These are phyloP conservation scores for Sipha maydis DNA, from an alignment of 2,888 invertebrate species.

Conservation along the genomic window DNA sequence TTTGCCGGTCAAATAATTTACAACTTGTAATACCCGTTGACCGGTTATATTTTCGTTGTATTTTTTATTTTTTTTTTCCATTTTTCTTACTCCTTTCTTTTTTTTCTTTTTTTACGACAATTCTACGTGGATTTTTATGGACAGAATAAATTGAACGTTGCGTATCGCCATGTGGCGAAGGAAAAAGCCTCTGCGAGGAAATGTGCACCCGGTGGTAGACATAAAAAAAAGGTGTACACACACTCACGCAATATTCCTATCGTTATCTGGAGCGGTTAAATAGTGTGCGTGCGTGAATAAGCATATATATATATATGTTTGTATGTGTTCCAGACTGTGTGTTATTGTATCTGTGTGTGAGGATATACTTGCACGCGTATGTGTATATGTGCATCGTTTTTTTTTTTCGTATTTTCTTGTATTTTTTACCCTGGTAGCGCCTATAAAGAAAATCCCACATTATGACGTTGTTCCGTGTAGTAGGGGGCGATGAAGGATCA, in stretches of 20 bases:
- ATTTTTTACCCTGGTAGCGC: not conserved
- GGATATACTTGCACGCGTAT: too few species aligned
- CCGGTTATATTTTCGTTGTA: not conserved
- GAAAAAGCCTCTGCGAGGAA: not conserved
- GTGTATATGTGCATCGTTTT: not conserved
- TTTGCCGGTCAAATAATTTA: conserved; percentile 26
- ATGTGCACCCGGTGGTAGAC: not conserved
- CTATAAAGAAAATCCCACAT: conserved; percentile 7
- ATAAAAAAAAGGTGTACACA: not conserved
- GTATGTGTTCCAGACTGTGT: too few species aligned
- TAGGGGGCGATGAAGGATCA: not conserved
- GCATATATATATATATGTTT: too few species aligned
- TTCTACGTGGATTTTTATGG: conserved; percentile 34
- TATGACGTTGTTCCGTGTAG: not conserved
- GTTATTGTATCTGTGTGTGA: not conserved
- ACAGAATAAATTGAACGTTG: conserved; percentile 30
- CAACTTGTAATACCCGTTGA: conserved; percentile 23
- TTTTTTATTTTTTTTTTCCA: not conserved
- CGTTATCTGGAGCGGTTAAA: conserved; percentile 1
- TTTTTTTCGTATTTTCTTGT: not conserved
- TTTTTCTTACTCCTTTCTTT: not conserved
- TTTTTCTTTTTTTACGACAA: conserved; percentile 17
- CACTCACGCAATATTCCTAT: not conserved
- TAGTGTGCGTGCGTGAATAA: too few species aligned
- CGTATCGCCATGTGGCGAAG: not conserved